phyloP scores from a whole-genome alignment of 2,113 vertebrate genomes.

The Steatornis caripensis region DNA sequence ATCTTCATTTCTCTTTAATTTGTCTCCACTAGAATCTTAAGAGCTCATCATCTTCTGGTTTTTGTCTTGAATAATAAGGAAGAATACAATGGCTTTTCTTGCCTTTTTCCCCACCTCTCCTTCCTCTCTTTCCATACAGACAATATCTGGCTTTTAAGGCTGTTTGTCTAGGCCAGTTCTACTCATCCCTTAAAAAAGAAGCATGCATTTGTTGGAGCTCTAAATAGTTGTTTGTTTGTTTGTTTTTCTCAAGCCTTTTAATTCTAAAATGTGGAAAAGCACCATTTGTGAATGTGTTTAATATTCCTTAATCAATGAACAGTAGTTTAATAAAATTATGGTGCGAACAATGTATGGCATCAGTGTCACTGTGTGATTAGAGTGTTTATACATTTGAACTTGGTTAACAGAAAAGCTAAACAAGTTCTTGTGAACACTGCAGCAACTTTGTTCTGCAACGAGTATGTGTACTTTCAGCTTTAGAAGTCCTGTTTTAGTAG shows the following conservation, averaged over 20 bases:
- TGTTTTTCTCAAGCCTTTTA: neutral
- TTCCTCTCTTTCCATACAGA: neutral
- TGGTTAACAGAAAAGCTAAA: neutral
- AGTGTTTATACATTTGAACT: neutral
- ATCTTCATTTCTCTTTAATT: neutral
- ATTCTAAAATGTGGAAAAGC: neutral
- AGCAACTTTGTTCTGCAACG: neutral
- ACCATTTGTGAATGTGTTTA: neutral
- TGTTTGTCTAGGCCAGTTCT: neutral
- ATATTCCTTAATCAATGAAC: neutral
- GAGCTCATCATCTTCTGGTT: neutral
- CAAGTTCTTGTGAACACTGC: neutral
- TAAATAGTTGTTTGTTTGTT: neutral
- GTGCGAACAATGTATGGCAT: neutral
- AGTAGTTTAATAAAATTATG: neutral
- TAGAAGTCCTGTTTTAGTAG: neutral
- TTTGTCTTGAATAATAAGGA: neutral
- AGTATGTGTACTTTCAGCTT: neutral
- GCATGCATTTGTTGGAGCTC: neutral
- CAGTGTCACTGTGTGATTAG: neutral
- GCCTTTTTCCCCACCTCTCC: neutral
- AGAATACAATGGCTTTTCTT: neutral
- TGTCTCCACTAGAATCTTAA: neutral
- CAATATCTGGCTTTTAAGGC: neutral
- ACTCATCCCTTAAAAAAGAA: neutral